Evolutionary conservation across 2,113 vertebrate genomes (phyloP), one percentile per base, ranked within the genome.

Genomic region (Hystrix brachyura): DNA sequence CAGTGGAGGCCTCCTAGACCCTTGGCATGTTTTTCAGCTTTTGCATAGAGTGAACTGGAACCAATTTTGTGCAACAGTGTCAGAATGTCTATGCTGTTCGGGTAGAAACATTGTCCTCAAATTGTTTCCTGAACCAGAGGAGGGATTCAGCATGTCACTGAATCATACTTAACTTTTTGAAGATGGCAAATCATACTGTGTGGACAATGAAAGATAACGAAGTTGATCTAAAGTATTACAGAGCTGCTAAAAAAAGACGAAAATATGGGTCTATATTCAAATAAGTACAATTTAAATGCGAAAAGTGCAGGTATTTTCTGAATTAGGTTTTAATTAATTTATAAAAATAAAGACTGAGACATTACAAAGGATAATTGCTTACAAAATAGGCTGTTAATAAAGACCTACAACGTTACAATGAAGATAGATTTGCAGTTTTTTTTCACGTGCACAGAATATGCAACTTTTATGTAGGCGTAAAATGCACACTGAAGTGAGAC

Each of bases 151-250:
- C 13, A 4, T 88, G n/a, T 80, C 69, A 59, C 7, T 69, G 71
- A 88, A 64, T 43, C 74, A 87, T 46, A 69, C 67, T 90, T 90
- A 25, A 81, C 43, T 81, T 96, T 92, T 43, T 3, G 86, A 71
- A 85, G 34, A 65, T 29, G 86, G 12, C 38, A 55, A 84, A 62
- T 74, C 55, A 65, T 84, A 71, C 34, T 19, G 34, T 69, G 25
- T 69, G 51, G 48, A 74, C 92, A 71, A 92, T 71, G 51, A 74
- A 82, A 53, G 23, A 23, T 53, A 80, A 72, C 43, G 79, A 67
- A 53, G 46, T 76, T 34, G 69, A 96, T 95, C 48, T 53, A 32
- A 81, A 78, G 82, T 87, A 78, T 86, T 59, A 82, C 38, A 76
- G 72, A 62, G 65, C 91, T 89, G 71, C 84, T 57, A n/a, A 55